Evolutionary conservation across 2,797 vertebrate genomes (phyloP).

Genomic region (Peromyscus eremicus): DNA sequence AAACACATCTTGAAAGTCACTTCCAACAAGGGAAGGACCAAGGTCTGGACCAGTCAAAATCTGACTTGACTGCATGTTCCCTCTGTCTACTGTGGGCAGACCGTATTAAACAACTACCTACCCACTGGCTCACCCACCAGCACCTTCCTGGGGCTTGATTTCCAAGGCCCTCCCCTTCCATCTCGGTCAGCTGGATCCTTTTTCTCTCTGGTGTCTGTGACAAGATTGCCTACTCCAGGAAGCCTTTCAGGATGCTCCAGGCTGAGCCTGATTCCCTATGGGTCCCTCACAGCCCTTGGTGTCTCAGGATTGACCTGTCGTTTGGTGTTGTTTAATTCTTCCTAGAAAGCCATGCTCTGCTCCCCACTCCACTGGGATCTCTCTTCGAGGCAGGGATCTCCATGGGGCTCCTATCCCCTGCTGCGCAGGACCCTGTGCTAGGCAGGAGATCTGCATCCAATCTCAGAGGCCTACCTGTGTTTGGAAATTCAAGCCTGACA

Average conservation of each 20-base stretch:
- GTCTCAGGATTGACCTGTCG: background rate
- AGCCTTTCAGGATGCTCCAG: background rate
- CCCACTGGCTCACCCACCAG: background rate
- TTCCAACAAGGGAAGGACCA: fast-evolving
- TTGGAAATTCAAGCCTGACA: constrained; percentile 86
- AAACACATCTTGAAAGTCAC: background rate
- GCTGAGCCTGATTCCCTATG: background rate
- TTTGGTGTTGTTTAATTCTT: background rate
- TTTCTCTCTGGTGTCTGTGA: background rate
- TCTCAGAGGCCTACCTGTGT: constrained; percentile 69
- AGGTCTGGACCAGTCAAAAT: background rate
- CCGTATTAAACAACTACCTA: fast-evolving
- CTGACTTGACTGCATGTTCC: background rate
- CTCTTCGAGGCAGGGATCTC: background rate
- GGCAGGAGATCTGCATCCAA: constrained; percentile 15
- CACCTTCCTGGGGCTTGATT: background rate
- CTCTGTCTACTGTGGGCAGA: background rate
- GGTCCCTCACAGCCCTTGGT: background rate
- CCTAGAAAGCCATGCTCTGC: background rate
- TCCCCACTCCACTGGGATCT: background rate
- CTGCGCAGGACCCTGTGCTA: background rate
- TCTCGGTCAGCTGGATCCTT: background rate
- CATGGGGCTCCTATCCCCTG: background rate
- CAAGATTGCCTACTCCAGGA: background rate
- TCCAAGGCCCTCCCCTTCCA: background rate